Evolutionary conservation across 1,140 invertebrate genomes (phyloP).

Genomic region (Alviniconcha marisindica): DNA sequence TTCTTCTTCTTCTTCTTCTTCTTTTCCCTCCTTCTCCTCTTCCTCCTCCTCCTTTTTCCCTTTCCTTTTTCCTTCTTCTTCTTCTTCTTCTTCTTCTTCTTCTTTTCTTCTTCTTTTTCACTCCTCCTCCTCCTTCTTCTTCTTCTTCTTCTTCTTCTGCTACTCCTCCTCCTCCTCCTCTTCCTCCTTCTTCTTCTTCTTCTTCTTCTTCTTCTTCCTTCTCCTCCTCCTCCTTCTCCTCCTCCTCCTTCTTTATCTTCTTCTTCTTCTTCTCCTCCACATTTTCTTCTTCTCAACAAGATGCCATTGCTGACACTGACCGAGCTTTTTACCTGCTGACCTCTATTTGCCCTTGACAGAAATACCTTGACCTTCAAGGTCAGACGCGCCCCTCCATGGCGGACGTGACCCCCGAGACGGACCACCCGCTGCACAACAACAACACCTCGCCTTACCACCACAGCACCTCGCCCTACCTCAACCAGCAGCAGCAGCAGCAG

Average conservation of each 20-base stretch:
- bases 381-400: neutral
- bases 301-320: no score
- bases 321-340: no score
- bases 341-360: neutral
- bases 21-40: slow-evolving; percentile 27
- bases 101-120: neutral
- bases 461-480: no score
- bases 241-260: no score
- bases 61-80: neutral
- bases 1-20: slow-evolving; percentile 26
- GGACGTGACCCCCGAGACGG: neutral
- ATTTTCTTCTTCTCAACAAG: no score
- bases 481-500: no score
- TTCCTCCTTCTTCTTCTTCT: neutral
- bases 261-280: no score
- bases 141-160: neutral
- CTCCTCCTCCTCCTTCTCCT: neutral
- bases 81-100: neutral
- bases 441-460: neutral
- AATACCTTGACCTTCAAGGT: slow-evolving; percentile 8
- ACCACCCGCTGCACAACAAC: neutral
- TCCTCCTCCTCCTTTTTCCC: neutral
- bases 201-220: neutral
- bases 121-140: slow-evolving; percentile 8
- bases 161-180: neutral